Evolutionary conservation across 2,113 vertebrate genomes (phyloP), one percentile per base, ranked within the genome.

Genomic region (Centrocercus urophasianus): DNA sequence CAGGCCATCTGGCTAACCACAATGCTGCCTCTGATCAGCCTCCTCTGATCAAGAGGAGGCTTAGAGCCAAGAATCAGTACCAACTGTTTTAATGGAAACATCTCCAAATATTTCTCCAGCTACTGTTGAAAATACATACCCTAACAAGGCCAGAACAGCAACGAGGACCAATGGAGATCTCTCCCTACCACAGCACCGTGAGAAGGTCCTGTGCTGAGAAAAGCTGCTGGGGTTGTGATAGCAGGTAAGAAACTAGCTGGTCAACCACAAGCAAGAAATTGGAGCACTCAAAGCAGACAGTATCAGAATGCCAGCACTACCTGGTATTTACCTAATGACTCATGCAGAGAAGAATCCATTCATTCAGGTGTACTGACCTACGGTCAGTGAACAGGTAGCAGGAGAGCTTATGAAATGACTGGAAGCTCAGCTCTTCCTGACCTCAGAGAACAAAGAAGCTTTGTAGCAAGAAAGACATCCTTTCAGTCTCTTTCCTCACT

Each of bases 51-150:
- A 32, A 42, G 40, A 69, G 13, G 15, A 57, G 66, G 72, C 83
- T 83, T 36, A 20, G 18, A 74, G 93, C 91, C 93, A 95, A 75
- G 57, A 84, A 69, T 15, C 70, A 28, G 65, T 71, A 90, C 59
- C 79, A 81, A 84, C 83, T 64, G 84, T 67, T 91, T 93, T 82
- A 90, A 89, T 84, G 91, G 93, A 95, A 95, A 91, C 52, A 84
- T 30, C 89, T 82, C 70, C 70, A 86, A 92, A 52, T 77, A 56
- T 83, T 88, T 94, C 93, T 40, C 88, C 80, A 86, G 83, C n/a
- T 66, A 36, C 79, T 4, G 1, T 1, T 63, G 65, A 70, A 84
- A 75, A 80, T 3, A 34, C 4, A 25, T 36, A 27, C 42, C 48
- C 0, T 0, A 63, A 54, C 30, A 66, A 74, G 83, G 50, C 71